A percentile compares a stretch with the other conserved stretches of the same genome.
Evolutionary conservation across 2,113 vertebrate species (phyloP).

Genomic region (Laterallus jamaicensis): DNA sequence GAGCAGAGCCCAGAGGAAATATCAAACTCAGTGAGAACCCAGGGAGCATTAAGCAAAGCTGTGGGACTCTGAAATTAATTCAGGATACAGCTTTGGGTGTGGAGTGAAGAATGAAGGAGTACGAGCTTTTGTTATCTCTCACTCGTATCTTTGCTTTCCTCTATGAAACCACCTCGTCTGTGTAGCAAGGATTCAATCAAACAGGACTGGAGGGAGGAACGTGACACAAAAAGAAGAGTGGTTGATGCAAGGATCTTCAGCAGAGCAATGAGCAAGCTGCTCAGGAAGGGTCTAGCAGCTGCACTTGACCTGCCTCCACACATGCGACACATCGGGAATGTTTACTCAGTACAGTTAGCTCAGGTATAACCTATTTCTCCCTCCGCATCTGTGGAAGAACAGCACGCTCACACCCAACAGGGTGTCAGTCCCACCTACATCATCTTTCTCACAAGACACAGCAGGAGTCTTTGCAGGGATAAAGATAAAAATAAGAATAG

Average conservation of each 20-base stretch:
- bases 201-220: neutral
- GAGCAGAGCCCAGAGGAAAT: neutral
- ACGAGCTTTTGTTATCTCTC: neutral
- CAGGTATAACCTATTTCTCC: neutral
- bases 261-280: neutral
- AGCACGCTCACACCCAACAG: neutral
- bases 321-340: neutral
- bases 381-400: neutral
- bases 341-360: neutral
- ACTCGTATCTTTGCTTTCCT: neutral
- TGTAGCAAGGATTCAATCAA: neutral
- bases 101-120: neutral
- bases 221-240: neutral
- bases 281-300: neutral
- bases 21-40: neutral
- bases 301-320: accelerated
- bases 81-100: neutral
- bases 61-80: neutral
- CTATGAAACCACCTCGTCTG: neutral
- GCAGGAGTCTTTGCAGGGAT: neutral
- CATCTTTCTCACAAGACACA: neutral
- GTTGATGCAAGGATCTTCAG: neutral
- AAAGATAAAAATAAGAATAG: constrained; percentile 1
- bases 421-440: neutral
- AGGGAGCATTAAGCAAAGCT: neutral